Percentiles rank a stretch among this genome's conserved stretches.
Evolutionary conservation across 37 sponge, comb jelly and placozoan genomes (phyloP).

Genomic region (Theonella swinhoei): DNA sequence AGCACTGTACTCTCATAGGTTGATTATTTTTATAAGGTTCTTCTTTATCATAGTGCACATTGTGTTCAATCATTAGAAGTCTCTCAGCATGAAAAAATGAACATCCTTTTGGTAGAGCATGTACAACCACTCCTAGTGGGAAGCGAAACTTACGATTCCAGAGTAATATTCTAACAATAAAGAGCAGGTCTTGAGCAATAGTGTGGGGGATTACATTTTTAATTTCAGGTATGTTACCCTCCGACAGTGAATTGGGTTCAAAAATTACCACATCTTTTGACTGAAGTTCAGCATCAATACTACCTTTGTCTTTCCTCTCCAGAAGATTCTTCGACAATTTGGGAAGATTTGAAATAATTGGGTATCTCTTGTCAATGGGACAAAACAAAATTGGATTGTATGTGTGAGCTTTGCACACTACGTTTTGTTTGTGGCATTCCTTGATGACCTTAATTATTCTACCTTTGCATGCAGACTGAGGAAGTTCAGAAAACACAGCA

Average conservation of each 20-base stretch:
- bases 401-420: conserved; percentile 53
- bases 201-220: conserved; percentile 49
- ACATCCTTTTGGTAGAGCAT: conserved; percentile 33
- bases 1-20: background rate
- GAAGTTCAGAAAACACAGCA: conserved; percentile 16
- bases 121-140: conserved; percentile 60
- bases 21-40: background rate
- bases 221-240: conserved; percentile 45
- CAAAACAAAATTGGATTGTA: conserved; percentile 46
- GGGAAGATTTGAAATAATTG: conserved; percentile 68
- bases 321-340: conserved; percentile 46
- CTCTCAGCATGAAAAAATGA: conserved; percentile 53
- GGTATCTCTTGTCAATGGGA: conserved; percentile 58
- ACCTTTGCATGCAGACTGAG: conserved; percentile 27
- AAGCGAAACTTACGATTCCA: conserved; percentile 41
- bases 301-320: background rate
- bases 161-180: conserved; percentile 46
- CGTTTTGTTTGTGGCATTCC: conserved; percentile 11
- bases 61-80: conserved; percentile 25
- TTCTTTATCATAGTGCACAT: conserved; percentile 16
- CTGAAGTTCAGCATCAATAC: conserved; percentile 2
- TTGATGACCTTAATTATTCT: conserved; percentile 32
- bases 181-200: conserved; percentile 52
- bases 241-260: background rate
- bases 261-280: conserved; percentile 52